phyloP scores from a whole-genome alignment of 1,140 invertebrate genomes.

The Drosophila biarmipes region DNA sequence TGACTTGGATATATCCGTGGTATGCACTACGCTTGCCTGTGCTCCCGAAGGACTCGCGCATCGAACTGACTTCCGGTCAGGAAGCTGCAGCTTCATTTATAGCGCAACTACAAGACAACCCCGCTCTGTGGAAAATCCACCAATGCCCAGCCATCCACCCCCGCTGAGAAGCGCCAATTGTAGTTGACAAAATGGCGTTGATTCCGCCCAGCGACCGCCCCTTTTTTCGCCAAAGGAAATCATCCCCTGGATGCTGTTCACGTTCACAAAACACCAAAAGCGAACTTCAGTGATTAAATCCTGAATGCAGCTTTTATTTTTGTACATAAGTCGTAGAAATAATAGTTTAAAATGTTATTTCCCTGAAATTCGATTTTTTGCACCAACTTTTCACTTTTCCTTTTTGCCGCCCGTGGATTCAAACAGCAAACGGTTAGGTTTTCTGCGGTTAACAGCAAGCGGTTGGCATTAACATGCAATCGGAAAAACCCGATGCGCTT shows the following conservation, averaged over 20 bases:
- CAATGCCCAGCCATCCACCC: slow-evolving; percentile 38
- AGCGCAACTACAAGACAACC: slow-evolving; percentile 18
- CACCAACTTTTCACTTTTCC: neutral
- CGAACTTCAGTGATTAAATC: too few relatives aligned
- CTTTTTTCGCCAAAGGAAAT: neutral
- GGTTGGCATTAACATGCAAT: neutral
- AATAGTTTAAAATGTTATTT: too few relatives aligned
- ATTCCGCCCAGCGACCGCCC: slow-evolving; percentile 14
- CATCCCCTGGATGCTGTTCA: slow-evolving; percentile 30
- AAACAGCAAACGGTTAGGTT: neutral
- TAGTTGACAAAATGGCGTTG: slow-evolving; percentile 62
- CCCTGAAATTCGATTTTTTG: neutral
- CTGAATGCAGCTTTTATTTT: too few relatives aligned
- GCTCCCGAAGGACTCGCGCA: slow-evolving; percentile 36
- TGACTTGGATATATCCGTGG: neutral
- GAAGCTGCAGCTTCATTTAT: slow-evolving; percentile 70
- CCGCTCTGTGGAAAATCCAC: slow-evolving; percentile 12
- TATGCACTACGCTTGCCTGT: slow-evolving; percentile 9
- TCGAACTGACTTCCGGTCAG: slow-evolving; percentile 44
- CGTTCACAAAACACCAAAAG: neutral
- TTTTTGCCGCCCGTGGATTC: neutral
- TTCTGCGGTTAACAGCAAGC: neutral
- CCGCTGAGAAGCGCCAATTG: slow-evolving; percentile 19
- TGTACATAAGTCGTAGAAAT: too few relatives aligned
- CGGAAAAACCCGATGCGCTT: neutral